A percentile compares a stretch with the other conserved stretches of the same genome.
These are phyloP conservation scores for Esox niger DNA, from an alignment of 2,113 vertebrate species.

Conservation along the genomic window DNA sequence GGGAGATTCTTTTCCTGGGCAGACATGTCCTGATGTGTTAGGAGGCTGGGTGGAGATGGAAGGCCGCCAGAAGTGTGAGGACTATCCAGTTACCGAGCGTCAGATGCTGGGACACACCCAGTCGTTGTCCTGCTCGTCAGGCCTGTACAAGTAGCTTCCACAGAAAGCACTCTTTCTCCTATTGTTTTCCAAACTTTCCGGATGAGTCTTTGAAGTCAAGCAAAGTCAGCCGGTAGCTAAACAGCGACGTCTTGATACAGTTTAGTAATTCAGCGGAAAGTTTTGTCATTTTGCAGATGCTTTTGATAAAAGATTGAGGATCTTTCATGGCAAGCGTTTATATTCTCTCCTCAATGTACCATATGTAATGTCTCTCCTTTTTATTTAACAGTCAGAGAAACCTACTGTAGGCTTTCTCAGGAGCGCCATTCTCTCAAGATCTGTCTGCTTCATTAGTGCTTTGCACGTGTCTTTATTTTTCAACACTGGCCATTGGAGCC, in stretches of 20 bases:
- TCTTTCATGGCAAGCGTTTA: no score
- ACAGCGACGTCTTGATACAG: not conserved
- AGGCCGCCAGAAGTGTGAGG: constrained; percentile 13
- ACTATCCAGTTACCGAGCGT: constrained; percentile 16
- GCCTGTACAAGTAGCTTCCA: constrained; percentile 24
- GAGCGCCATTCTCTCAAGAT: constrained; percentile 50
- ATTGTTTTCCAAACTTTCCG: not conserved
- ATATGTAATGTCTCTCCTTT: constrained; percentile 25
- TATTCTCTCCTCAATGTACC: constrained; percentile 29
- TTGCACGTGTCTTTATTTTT: constrained; percentile 63
- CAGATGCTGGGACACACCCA: constrained; percentile 28
- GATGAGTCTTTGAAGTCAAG: constrained; percentile 10
- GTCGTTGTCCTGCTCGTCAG: constrained; percentile 18
- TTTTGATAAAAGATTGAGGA: no score
- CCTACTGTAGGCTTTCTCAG: constrained; percentile 27
- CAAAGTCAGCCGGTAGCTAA: constrained; percentile 1
- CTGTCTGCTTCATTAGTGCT: constrained; percentile 63
- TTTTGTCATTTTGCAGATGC: no score
- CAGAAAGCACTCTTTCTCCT: constrained; percentile 3
- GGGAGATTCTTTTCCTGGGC: constrained; percentile 49
- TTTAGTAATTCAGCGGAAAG: not conserved
- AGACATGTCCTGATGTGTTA: constrained; percentile 27
- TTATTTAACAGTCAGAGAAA: constrained; percentile 43
- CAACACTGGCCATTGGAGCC: constrained; percentile 59
- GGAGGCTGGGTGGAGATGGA: constrained; percentile 19